phyloP scores from a whole-genome alignment of 2,797 vertebrate genomes.

The Helicolenus hilgendorfi region DNA sequence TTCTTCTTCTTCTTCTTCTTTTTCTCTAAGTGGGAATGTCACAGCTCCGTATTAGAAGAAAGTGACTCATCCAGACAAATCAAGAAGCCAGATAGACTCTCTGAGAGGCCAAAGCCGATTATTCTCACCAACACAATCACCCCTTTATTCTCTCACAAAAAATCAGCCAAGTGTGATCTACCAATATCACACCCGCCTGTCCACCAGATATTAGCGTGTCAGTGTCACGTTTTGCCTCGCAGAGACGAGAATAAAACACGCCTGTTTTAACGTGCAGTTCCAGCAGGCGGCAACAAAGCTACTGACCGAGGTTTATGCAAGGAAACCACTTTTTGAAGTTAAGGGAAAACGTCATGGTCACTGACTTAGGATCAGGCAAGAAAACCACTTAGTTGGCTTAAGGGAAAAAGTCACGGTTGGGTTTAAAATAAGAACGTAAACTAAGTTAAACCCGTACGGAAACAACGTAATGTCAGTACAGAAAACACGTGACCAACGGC shows the following conservation, averaged over 20 bases:
- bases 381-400: not conserved
- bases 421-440: too few species aligned
- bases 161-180: not conserved
- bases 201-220: not conserved
- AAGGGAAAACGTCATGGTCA: not conserved
- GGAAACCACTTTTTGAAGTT: not conserved
- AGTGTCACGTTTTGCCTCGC: not conserved
- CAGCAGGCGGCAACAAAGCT: not conserved
- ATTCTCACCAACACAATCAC: not conserved
- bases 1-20: not conserved
- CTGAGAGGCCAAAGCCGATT: not conserved
- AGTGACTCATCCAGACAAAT: slow-evolving; percentile 24
- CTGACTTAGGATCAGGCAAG: not conserved
- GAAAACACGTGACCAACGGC: not conserved
- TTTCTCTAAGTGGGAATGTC: slow-evolving; percentile 1
- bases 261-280: not conserved
- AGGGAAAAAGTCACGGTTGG: not conserved
- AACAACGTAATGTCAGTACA: not conserved
- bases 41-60: not conserved
- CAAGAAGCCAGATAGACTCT: not conserved
- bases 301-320: not conserved
- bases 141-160: not conserved
- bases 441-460: not conserved
- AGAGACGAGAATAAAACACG: not conserved
- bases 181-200: not conserved